phyloP scores from a whole-genome alignment of 2,797 vertebrate species.

The Betta splendens region DNA sequence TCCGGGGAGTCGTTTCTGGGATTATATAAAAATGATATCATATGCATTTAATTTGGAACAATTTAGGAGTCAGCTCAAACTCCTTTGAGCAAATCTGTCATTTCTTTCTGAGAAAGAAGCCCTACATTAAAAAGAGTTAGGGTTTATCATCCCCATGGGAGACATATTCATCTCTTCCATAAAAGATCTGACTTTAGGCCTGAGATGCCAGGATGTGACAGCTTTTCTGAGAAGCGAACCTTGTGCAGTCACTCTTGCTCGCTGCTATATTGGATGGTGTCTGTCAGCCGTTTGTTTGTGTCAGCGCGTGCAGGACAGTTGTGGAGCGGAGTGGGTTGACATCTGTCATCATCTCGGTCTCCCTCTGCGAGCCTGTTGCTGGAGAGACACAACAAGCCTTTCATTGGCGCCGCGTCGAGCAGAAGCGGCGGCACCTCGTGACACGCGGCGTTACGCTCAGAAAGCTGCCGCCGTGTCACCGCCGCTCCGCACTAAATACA shows the following conservation, averaged over 20 bases:
- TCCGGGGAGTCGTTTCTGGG: neutral
- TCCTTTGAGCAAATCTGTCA: slow-evolving; percentile 4
- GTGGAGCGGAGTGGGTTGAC: slow-evolving; percentile 55
- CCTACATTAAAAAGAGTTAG: slow-evolving; percentile 6
- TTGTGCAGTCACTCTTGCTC: slow-evolving; percentile 54
- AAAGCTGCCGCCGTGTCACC: slow-evolving; percentile 51
- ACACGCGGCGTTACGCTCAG: slow-evolving; percentile 48
- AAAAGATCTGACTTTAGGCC: slow-evolving; percentile 13
- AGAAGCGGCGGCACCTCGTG: slow-evolving; percentile 39
- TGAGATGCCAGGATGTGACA: slow-evolving; percentile 34
- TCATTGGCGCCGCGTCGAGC: slow-evolving; percentile 65
- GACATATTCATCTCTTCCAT: slow-evolving; percentile 19
- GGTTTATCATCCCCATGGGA: slow-evolving; percentile 25
- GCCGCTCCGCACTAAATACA: slow-evolving; percentile 51
- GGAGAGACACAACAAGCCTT: slow-evolving; percentile 66
- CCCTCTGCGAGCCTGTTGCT: slow-evolving; percentile 73
- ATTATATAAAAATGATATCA: slow-evolving; percentile 8
- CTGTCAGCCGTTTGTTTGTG: slow-evolving; percentile 69
- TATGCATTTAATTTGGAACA: slow-evolving; percentile 2
- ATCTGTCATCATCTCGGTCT: slow-evolving; percentile 73
- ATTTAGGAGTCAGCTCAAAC: neutral
- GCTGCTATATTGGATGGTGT: slow-evolving; percentile 58
- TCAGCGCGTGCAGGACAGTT: slow-evolving; percentile 50
- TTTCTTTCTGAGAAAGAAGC: slow-evolving; percentile 4
- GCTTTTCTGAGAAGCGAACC: slow-evolving; percentile 37